phyloP scores from a whole-genome alignment of 92 coral and sea anemone genomes.

The Palythoa caribaeorum region DNA sequence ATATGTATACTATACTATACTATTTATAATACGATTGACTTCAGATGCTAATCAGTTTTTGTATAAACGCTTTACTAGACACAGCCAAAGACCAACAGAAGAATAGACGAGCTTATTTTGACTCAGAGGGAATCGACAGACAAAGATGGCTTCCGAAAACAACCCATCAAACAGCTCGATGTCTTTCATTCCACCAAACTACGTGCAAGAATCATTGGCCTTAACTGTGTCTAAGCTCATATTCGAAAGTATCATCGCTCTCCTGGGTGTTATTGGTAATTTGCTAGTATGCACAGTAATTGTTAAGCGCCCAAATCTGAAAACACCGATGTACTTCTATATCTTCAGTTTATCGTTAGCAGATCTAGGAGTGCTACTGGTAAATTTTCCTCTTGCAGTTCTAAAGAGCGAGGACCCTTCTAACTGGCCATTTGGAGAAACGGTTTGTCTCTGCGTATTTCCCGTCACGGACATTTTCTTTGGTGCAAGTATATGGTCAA shows the following conservation, averaged over 20 bases:
- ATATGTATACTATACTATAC: no score
- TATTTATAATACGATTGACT: background rate
- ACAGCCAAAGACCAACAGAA: background rate
- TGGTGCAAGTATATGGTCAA: slow-evolving; percentile 90
- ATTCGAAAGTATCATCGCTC: slow-evolving; percentile 60
- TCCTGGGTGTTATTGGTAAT: slow-evolving; percentile 79
- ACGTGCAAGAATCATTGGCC: slow-evolving; percentile 57
- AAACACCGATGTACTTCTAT: slow-evolving; percentile 73
- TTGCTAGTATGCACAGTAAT: slow-evolving; percentile 73
- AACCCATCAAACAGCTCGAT: background rate
- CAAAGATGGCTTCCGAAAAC: slow-evolving; percentile 12
- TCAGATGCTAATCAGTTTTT: background rate
- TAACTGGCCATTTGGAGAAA: slow-evolving; percentile 63
- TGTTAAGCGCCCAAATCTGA: slow-evolving; percentile 67
- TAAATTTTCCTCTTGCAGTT: slow-evolving; percentile 64
- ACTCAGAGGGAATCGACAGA: background rate
- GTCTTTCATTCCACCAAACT: background rate
- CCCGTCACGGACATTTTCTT: slow-evolving; percentile 81
- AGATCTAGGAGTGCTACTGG: slow-evolving; percentile 74
- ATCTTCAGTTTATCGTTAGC: slow-evolving; percentile 78
- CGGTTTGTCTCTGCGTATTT: slow-evolving; percentile 64
- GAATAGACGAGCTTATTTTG: background rate
- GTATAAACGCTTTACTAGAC: background rate
- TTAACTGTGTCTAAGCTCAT: slow-evolving; percentile 60
- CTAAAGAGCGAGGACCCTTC: slow-evolving; percentile 33